These are phyloP conservation scores for Gouania willdenowi DNA, from an alignment of 2,797 vertebrate genomes.

Conservation along the genomic window DNA sequence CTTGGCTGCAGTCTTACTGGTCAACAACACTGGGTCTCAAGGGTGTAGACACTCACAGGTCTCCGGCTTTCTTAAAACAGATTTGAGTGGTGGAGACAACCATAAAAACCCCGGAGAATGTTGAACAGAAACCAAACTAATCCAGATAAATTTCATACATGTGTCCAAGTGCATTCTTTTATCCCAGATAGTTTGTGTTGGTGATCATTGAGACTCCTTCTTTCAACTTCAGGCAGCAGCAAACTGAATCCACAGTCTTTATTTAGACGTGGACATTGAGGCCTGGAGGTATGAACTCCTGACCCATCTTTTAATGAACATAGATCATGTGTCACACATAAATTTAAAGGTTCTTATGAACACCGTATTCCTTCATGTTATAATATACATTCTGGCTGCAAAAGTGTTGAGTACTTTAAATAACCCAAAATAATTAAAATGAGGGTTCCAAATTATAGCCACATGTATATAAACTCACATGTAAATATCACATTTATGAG, in stretches of 20 bases:
- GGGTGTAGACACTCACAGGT: slow-evolving; percentile 43
- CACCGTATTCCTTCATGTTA: no score
- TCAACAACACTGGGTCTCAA: slow-evolving; percentile 5
- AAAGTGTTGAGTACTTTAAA: no score
- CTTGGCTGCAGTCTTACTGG: slow-evolving; percentile 9
- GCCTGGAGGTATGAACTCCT: slow-evolving; percentile 65
- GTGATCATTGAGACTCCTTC: slow-evolving; percentile 37
- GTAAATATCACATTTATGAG: no score
- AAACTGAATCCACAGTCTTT: slow-evolving; percentile 61
- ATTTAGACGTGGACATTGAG: slow-evolving; percentile 70
- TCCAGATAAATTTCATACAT: neutral
- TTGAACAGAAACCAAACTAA: neutral
- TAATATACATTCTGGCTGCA: no score
- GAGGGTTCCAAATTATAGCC: no score
- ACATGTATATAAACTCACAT: no score
- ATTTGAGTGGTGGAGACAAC: neutral
- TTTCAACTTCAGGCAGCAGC: slow-evolving; percentile 37
- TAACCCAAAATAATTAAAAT: no score
- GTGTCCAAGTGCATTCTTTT: no score
- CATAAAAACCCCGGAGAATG: no score
- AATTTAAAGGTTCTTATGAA: slow-evolving; percentile 20
- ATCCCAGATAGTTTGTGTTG: neutral
- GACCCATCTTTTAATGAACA: slow-evolving; percentile 72
- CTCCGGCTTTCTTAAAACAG: slow-evolving; percentile 39
- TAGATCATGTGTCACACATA: slow-evolving; percentile 58